Percentiles rank a stretch among this genome's conserved stretches.
These are phyloP conservation scores for Globodera ellingtonae DNA, from an alignment of 1,140 invertebrate species.

Conservation along the genomic window DNA sequence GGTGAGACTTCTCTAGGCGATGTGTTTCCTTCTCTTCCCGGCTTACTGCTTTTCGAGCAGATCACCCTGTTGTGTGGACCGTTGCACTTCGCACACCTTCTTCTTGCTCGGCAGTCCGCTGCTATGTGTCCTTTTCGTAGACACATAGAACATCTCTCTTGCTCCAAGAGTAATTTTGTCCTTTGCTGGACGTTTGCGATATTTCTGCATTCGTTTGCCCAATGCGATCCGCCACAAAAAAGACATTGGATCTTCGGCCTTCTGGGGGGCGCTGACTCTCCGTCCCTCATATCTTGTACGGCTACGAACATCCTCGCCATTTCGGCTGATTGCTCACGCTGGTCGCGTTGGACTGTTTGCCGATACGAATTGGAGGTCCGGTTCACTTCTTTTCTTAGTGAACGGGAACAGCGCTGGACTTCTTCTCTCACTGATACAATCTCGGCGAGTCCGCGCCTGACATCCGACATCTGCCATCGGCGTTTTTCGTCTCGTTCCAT, in stretches of 20 bases:
- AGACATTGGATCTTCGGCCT: neutral
- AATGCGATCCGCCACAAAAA: constrained; percentile 5
- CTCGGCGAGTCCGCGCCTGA: constrained; percentile 7
- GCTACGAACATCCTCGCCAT: neutral
- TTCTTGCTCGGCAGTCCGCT: neutral
- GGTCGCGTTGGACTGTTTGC: neutral
- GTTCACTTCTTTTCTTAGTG: neutral
- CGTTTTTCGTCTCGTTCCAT: neutral
- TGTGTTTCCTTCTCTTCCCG: neutral
- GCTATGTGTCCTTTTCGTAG: neutral
- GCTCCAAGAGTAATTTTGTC: neutral
- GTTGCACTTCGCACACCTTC: neutral
- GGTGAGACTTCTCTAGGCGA: neutral
- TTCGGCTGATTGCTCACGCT: neutral
- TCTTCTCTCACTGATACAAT: constrained; percentile 10
- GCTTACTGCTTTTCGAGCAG: neutral
- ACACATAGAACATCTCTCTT: constrained; percentile 8
- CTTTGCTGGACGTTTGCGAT: neutral
- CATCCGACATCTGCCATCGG: neutral
- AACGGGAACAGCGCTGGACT: neutral
- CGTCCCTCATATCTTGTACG: neutral
- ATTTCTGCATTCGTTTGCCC: neutral
- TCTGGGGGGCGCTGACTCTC: no score
- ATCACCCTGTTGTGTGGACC: constrained; percentile 1
- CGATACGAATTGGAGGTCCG: neutral